Percentiles rank a stretch among this genome's conserved stretches.
phyloP scores from a whole-genome alignment of 2,797 vertebrate genomes.

The Carcharodon carcharias region DNA sequence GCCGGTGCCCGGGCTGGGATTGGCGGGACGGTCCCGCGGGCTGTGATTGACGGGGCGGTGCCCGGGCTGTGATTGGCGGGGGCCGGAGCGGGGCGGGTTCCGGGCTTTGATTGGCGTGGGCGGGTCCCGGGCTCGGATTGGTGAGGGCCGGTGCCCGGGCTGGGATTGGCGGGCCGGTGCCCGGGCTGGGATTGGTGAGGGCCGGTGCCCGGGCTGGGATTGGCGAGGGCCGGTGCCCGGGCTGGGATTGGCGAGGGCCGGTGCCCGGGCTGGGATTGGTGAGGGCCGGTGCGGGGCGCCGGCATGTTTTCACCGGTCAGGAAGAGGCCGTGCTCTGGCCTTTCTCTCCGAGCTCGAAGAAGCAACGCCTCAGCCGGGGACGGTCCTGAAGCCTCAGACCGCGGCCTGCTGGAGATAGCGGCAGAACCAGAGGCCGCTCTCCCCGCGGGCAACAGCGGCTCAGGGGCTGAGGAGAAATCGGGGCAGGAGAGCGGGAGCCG shows the following conservation, averaged over 20 bases:
- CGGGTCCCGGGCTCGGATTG: too few species aligned
- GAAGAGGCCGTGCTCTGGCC: neutral
- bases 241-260: neutral
- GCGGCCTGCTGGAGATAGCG: too few species aligned
- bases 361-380: rapidly evolving
- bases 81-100: neutral
- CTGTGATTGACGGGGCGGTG: neutral
- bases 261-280: neutral
- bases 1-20: neutral
- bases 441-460: neutral
- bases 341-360: neutral
- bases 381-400: neutral
- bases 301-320: neutral
- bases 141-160: neutral
- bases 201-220: neutral
- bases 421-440: neutral
- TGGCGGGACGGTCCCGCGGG: neutral
- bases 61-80: neutral
- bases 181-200: neutral
- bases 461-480: too few species aligned
- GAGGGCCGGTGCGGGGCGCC: neutral
- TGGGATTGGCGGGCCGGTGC: neutral
- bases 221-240: neutral
- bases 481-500: neutral
- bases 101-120: neutral